Evolutionary conservation across 2,797 vertebrate species (phyloP), one percentile per base, ranked within the genome.

Genomic region (Garrulus glandarius): DNA sequence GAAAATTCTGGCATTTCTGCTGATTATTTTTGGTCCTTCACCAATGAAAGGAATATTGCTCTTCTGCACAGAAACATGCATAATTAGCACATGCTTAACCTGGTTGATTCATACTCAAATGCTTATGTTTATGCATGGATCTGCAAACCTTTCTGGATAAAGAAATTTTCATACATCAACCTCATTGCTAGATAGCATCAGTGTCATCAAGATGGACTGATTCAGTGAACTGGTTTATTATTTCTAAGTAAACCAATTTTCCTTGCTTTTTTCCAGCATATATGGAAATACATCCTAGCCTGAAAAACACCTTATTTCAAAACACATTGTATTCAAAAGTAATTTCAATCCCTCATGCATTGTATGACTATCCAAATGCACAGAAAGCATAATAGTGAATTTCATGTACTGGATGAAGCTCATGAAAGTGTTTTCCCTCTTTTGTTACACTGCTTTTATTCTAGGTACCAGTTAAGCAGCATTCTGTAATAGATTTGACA

Each of bases 211-310:
- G 64, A 82, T 46, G 37, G 71, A 85, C 64, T 59, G 57, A 80
- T 77, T 92, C 78, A 81, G 46, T 85, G 82, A 85, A 78, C 49
- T 65, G 53, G 61, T 85, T 77, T 77, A 89, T 93, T 95, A 81
- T 87, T 92, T 89, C 74, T 49, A 50, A 82, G 53, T 72, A 87
- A 94, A 69, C 3, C 17, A 21, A 29, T 77, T 91, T 95, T 82
- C 32, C 23, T 60, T 67, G 27, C 44, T 39, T 89, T 95, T 94
- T 93, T 93, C 44, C 18, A 76, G 43, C 17, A 8, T 74, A 61
- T 80, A 80, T 94, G 30, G 77, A 94, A 93, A 74, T 77, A 50
- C 4, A 41, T 83, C 39, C 46, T 84, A 89, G 55, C n/a, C 39
- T 78, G 57, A 75, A 92, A 92, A 94, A 24, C 23, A 70, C 27